Evolutionary conservation across 2,888 invertebrate species (phyloP), one percentile per base, ranked within the genome.

Genomic region (Heterodera filipjevi): DNA sequence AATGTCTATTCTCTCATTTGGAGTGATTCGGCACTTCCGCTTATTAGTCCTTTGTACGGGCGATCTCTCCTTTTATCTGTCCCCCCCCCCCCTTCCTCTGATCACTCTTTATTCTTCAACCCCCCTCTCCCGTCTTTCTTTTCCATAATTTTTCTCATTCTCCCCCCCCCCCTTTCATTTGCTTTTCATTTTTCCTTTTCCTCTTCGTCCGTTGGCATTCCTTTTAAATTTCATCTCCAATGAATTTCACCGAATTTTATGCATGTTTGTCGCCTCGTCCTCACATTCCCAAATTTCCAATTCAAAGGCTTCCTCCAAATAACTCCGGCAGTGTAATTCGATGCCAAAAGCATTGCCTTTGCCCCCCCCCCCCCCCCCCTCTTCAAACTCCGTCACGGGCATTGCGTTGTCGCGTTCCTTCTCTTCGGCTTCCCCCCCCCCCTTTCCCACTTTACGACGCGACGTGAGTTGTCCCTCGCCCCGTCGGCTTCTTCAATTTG

Each of bases 361-460:
- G 59, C n/a, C 59, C 6, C 8, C n/a, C 16, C 49, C 49, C 49
- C 49, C 12, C 16, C 12, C 49, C 44, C 19, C 5, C 5, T 19
- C 22, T 53, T 1, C 27, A 8, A n/a, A 59, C 10, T 59, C 59
- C 59, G 53, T 53, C 53, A 53, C 53, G 53, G 3, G 53, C 53
- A 22, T 59, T 8, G 59, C 59, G 27, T 59, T 59, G n/a, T 49
- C 59, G 59, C 59, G 59, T 59, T 59, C 59, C 59, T 27, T 59
- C 8, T n/a, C 10, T 59, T n/a, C 19, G 59, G 3, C n/a, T n/a
- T n/a, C 22, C 27, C 22, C 27, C 27, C 59, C 59, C 1, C 59
- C 59, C 59, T 59, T 59, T 59, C 53, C 53, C 59, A 59, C 59
- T 59, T 59, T 59, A 59, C 59, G 59, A 59, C 59, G 59, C 27